Evolutionary conservation across 2,888 invertebrate genomes (phyloP), one percentile per base, ranked within the genome.

Genomic region (Drosophila helvetica): DNA sequence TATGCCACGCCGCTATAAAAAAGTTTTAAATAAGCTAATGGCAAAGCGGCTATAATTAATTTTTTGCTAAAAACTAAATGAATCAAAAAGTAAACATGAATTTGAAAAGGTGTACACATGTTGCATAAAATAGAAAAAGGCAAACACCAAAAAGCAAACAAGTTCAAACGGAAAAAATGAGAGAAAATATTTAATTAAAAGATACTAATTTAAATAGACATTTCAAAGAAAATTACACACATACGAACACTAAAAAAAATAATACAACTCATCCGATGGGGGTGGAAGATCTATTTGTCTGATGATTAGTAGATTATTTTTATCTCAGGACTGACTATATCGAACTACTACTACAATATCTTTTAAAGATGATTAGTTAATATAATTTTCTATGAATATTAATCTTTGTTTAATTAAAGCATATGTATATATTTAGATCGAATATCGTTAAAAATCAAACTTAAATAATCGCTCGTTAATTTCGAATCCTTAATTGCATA

Each of bases 1-100:
- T 22, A 7, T 8, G 27, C 27, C 8, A 12, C 30, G 18, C 15
- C 15, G 30, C n/a, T 3, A 19, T 12, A 25, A 33, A 54, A 54
- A 55, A 38, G 53, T 38, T 27, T 10, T 25, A 54, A 54, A 42
- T 48, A 43, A 19, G 18, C 46, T 38, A 54, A 61, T 47, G 45
- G 46, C 43, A 18, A 27, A 45, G 47, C 54, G 43, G 22, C 9
- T 19, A 33, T 53, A 71, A 56, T 45, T 66, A 65, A 55, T 47
- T 27, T 46, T 38, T 15, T 2, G 43, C 48, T 12, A 45, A 55
- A 27, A 19, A 43, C 33, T 12, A 67, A 51, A 56, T 47, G 52
- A 73, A 53, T 70, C 25, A 33, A 45, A 19, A 25, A 38, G 10
- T 30, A 50, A 63, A 19, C 10, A 3, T 42, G 43, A 7, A n/a